Conservation (phyloP, 2,113 vertebrate species). For the Pandion haliaetus region DNA sequence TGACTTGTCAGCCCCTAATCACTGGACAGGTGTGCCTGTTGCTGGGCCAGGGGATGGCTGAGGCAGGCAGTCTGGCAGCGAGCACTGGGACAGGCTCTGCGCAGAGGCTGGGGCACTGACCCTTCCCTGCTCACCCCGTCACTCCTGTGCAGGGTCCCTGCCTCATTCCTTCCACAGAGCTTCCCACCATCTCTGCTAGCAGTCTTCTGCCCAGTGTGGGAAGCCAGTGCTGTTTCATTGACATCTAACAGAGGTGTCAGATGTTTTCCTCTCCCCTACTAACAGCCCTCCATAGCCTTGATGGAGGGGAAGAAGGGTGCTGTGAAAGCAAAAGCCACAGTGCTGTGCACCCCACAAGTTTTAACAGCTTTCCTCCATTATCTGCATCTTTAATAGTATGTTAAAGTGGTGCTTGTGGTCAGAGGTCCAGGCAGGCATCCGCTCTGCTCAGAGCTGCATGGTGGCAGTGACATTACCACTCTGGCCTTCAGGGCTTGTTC, state of each 20-base stretch:
- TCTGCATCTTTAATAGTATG: neutral
- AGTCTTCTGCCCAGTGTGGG: neutral
- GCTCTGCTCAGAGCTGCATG: accelerated
- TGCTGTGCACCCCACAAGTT: neutral
- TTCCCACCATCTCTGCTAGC: neutral
- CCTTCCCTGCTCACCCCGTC: neutral
- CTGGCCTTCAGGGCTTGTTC: neutral
- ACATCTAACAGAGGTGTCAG: neutral
- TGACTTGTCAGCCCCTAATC: accelerated
- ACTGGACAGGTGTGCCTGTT: neutral
- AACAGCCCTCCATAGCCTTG: neutral
- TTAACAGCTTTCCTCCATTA: neutral
- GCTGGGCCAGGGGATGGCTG: neutral
- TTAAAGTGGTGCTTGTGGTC: neutral
- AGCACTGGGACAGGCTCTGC: neutral
- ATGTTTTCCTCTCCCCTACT: neutral
- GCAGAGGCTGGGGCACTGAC: no score
- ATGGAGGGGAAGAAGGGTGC: neutral
- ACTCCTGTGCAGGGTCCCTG: neutral
- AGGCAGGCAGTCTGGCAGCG: neutral
- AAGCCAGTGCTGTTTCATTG: neutral
- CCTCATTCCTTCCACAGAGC: neutral
- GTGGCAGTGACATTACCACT: neutral
- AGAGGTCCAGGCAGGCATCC: neutral
- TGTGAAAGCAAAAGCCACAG: neutral